Evolutionary conservation across 2,113 vertebrate genomes (phyloP), one percentile per base, ranked within the genome.

Genomic region (Hyla sarda): DNA sequence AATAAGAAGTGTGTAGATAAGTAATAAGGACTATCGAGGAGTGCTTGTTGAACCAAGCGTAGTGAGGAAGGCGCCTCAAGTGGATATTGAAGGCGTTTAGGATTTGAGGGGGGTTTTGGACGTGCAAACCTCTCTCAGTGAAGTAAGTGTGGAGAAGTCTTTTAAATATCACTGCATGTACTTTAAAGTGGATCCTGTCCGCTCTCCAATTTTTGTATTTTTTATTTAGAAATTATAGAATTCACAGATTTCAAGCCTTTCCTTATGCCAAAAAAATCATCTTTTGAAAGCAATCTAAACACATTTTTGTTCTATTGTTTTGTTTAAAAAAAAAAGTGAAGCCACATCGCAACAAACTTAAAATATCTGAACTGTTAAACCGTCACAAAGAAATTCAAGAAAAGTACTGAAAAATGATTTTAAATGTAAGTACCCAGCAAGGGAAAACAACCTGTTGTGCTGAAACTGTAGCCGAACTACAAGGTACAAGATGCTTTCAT

Each of bases 401-500:
- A 13, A 11, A 65, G 78, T 41, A 41, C 37, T 62, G 5, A 81
- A 62, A 60, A 30, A 56, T 37, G 9, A 47, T 81, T 54, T 45
- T 62, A 25, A 17, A 62, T 60, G 32, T 13, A 8, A 56, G 19
- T 78, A 34, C 21, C 11, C 75, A 78, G 75, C 75, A 58, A 30
- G 52, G 37, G 52, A 48, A 34, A 34, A 47, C 30, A 56, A 78
- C 75, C 52, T 56, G 28, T 77, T 54, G 28, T 13, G 19, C 75
- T 34, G 25, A 48, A 77, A 32, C 28, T 77, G 2, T 54, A 32
- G 48, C n/a, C 5, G 30, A 73, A 73, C 71, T 45, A 45, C 71
- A 47, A 17, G 9, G 41, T 73, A 41, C 71, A 73, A 73, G 37
- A 73, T 73, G 41, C 71, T 73, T 32, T 21, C 67, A 34, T 71